Base-by-base conservation (phyloP, 2,113 vertebrate genomes). In the Catagonus wagneri region DNA sequence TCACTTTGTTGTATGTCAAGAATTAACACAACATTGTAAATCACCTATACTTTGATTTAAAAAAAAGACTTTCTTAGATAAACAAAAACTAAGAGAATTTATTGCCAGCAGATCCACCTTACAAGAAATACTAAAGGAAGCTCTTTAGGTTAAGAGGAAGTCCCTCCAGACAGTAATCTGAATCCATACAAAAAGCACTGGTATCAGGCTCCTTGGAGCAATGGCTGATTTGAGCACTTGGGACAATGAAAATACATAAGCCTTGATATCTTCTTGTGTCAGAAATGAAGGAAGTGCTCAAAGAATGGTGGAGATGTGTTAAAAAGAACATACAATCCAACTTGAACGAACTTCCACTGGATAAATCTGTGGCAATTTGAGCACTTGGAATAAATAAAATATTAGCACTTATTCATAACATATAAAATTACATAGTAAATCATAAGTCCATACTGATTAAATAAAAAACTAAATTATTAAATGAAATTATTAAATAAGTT, bases 221-320 rank as follows among this genome's bases (percentile, higher is more conserved):
- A 80, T 22, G 69, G 71, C 11, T 74, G n/a, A 83, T 94, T 65
- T 89, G 50, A 94, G n/a, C 34, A 94, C 6, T 79, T 61, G 39
- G 17, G 13, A 6, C 66, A 65, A 65, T 19, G 34, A 34, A 50
- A 86, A 19, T 85, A 1, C 34, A 56, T 44, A 17, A 72, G 11
- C 25, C 56, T 81, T 44, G 23, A 36, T 32, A 78, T 61, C 23
- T 61, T 84, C 60, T 9, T 66, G 44, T 80, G 61, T 60, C 34
- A 74, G 44, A 74, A 72, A 87, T 7, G 69, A 85, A 50, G 54
- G 16, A 66, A 32, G 65, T n/a, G 29, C 29, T 32, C 65, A 66
- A 66, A 66, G 15, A 80, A 78, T 85, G 60, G 58, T 58, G 25
- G 58, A 66, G 34, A n/a, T 22, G 6, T 65, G 14, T 88, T 88